A percentile compares a stretch with the other conserved stretches of the same genome.
phyloP scores from a whole-genome alignment of 30 jellyfish, hydroid and myxozoan species.

The Cassiopea andromeda region DNA sequence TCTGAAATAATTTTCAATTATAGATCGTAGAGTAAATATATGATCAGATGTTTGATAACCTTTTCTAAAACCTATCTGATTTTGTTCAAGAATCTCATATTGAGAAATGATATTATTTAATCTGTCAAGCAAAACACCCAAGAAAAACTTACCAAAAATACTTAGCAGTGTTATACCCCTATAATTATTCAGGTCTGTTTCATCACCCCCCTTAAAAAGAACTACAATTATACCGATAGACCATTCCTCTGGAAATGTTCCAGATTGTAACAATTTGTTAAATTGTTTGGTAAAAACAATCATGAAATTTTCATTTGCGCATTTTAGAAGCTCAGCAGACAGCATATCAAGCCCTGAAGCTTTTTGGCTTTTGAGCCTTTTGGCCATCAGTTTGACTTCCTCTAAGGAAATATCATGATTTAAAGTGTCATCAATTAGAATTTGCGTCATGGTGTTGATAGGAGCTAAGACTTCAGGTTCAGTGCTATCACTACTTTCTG shows the following conservation, averaged over 20 bases:
- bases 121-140: conserved; percentile 44
- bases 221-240: conserved; percentile 47
- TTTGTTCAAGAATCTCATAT: conserved; percentile 31
- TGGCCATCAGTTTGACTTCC: conserved; percentile 15
- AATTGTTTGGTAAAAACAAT: conserved; percentile 9
- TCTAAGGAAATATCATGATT: conserved; percentile 32
- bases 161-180: conserved; percentile 40
- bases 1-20: conserved; percentile 33
- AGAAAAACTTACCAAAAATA: conserved; percentile 30
- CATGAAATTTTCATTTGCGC: neutral
- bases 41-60: conserved; percentile 49
- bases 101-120: conserved; percentile 13
- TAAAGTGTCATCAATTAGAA: conserved; percentile 20
- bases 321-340: conserved; percentile 13
- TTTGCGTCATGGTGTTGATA: conserved; percentile 32
- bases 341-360: conserved; percentile 31
- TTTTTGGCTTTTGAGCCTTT: conserved; percentile 31
- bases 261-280: conserved; percentile 33
- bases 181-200: conserved; percentile 26
- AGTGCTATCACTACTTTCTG: conserved; percentile 1
- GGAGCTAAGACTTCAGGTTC: neutral
- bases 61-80: conserved; percentile 52
- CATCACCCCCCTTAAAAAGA: conserved; percentile 33
- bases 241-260: conserved; percentile 53
- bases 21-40: conserved; percentile 28